Base-by-base conservation (phyloP, 2,888 invertebrate species). In the Synergus umbraculus region DNA sequence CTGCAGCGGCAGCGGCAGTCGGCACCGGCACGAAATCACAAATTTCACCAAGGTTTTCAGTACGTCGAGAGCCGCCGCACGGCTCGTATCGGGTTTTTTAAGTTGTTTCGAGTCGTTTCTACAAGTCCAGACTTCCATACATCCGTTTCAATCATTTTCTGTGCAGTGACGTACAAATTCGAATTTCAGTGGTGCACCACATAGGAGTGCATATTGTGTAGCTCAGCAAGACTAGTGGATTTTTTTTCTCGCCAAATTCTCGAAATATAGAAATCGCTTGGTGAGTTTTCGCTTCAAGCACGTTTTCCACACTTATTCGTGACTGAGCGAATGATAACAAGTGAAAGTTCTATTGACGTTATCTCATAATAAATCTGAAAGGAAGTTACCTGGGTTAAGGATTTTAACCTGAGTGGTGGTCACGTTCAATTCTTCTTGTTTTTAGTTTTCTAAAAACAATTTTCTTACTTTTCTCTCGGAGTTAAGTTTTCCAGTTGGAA, bases 51-150 rank as follows among this genome's bases (percentile, higher is more conserved):
- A 29, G 22, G 66, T 67, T 79, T 77, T 83, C 85, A 85, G 86
- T 86, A 77, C 76, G 49, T 29, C 81, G 85, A 82, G 86, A 86
- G 82, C 81, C 82, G 82, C 84, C 82, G 76, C 65, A 22, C 76
- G 84, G 84, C 69, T 82, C 77, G 81, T 44, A 66, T 82, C 73
- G 15, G 41, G 13, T n/a, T n/a, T 22, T 54, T 13, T 0, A 37
- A 37, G 7, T n/a, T n/a, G 65, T 37, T 8, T 18, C 2, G 22
- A 29, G 22, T 29, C 22, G 22, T 29, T 29, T 29, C 22, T 15
- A 37, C 12, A 44, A 22, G 67, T 46, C 9, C 22, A 69, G 5
- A 22, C 29, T 69, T 49, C 15, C 29, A 46, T 29, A 49, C 18
- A 29, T 69, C 46, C 49, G 46, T 49, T 29, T 7, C 15, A 49